Conservation (phyloP, 2,113 vertebrate species). For the Trichomycterus rosablanca region DNA sequence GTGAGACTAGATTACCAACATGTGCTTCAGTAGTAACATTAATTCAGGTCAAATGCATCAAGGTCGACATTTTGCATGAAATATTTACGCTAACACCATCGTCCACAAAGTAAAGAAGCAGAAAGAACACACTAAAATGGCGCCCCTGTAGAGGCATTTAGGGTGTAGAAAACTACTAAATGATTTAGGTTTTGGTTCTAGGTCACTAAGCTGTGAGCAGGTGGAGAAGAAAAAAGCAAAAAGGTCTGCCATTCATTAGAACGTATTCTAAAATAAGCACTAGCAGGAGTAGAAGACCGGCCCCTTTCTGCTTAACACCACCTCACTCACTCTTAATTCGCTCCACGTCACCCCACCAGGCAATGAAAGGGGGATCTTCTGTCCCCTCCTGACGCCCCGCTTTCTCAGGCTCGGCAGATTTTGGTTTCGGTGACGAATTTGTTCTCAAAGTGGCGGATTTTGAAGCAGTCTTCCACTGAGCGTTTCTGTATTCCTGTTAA, state of each 20-base stretch:
- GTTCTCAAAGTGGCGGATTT: slow-evolving; percentile 88
- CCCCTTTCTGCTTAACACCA: slow-evolving; percentile 13
- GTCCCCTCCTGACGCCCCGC: background rate
- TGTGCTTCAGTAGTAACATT: too few species aligned
- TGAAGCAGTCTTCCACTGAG: slow-evolving; percentile 78
- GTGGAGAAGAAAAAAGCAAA: slow-evolving; percentile 39
- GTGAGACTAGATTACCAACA: too few species aligned
- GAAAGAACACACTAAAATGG: too few species aligned
- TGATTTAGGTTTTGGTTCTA: too few species aligned
- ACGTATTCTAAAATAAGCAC: slow-evolving; percentile 38
- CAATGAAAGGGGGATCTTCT: background rate
- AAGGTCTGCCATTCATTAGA: too few species aligned
- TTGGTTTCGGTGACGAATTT: slow-evolving; percentile 84
- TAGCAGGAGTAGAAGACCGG: slow-evolving; percentile 31
- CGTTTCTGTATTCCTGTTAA: slow-evolving; percentile 80
- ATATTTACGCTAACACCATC: too few species aligned
- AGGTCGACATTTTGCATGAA: too few species aligned
- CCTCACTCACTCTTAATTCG: background rate
- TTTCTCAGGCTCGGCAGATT: slow-evolving; percentile 81
- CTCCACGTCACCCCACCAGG: background rate
- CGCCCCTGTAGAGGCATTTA: too few species aligned
- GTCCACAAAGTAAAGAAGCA: too few species aligned
- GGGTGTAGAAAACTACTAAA: too few species aligned
- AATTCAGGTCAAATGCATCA: too few species aligned
- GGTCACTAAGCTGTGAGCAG: slow-evolving; percentile 54